Evolutionary conservation across 2,797 vertebrate genomes (phyloP), one percentile per base, ranked within the genome.

Genomic region (Labeo calbasu): DNA sequence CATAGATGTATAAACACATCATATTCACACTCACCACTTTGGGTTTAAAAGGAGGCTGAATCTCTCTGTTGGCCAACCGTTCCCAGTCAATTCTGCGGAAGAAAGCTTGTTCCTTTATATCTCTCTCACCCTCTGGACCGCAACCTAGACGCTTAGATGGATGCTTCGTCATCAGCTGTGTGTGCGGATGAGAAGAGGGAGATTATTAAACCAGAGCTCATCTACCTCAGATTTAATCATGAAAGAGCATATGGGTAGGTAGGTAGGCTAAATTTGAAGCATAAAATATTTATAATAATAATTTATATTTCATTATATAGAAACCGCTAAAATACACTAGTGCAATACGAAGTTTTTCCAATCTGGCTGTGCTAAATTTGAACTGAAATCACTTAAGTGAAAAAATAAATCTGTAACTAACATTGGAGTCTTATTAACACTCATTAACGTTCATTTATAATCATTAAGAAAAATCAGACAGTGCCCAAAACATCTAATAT

Each of bases 11-110:
- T 59, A 75, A n/a, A 57, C 51, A 84, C 32, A 81, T 55, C 43
- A 57, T 21, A 84, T 51, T 68, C 32, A 82, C 25, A 95, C 97
- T 96, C 92, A 99, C 98, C 96, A 98, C 96, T 98, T 98, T 99
- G 61, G 98, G 98, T 91, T 99, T 99, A 91, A 98, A 99, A 0
- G 98, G 98, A 0, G 98, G 98, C 90, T 99, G 98, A 88, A 99
- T 97, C 92, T 99, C 98, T 78, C 94, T 92, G 94, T 94, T 97
- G 86, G 96, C 96, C 92, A 99, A 94, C 51, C 97, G 97, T 0
- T 98, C 97, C 98, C 98, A 99, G 95, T 99, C 98, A 63, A 99
- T 99, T 85, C 98, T 97, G 89, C 98, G 96, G 93, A 99, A 99
- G 94, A 99, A 99, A 79, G 97, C 96, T 5, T 99, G 98, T 55